These are phyloP conservation scores for Leptodirus hochenwartii DNA, from an alignment of 2,888 invertebrate genomes.

Conservation along the genomic window DNA sequence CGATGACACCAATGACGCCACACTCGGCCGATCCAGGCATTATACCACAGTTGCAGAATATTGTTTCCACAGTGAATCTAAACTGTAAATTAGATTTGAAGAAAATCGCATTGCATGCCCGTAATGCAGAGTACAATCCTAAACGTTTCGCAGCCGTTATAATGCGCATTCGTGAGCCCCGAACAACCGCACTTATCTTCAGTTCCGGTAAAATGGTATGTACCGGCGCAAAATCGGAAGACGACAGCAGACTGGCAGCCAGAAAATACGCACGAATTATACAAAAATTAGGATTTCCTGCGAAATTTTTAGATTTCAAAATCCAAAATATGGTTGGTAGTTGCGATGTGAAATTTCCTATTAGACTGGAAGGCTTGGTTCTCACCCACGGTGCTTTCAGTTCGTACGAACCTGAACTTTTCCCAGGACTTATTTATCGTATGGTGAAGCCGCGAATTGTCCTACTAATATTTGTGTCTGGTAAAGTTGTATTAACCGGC, in stretches of 20 bases:
- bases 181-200: slow-evolving; percentile 74
- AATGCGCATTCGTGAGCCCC: slow-evolving; percentile 80
- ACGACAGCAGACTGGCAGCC: slow-evolving; percentile 58
- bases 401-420: slow-evolving; percentile 68
- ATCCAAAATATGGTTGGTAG: slow-evolving; percentile 79
- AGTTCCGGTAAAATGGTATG: slow-evolving; percentile 79
- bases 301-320: slow-evolving; percentile 62
- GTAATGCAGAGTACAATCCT: slow-evolving; percentile 98
- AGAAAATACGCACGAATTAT: slow-evolving; percentile 68
- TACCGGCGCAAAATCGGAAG: slow-evolving; percentile 73
- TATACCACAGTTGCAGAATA: slow-evolving; percentile 90
- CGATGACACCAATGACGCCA: slow-evolving; percentile 82
- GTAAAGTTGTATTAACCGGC: slow-evolving; percentile 68
- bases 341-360: slow-evolving; percentile 74
- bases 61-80: slow-evolving; percentile 94
- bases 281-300: slow-evolving; percentile 61
- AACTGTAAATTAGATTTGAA: slow-evolving; percentile 91
- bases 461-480: slow-evolving; percentile 67
- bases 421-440: slow-evolving; percentile 68
- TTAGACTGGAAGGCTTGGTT: slow-evolving; percentile 58
- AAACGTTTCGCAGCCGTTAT: slow-evolving; percentile 98
- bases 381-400: slow-evolving; percentile 65
- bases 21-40: slow-evolving; percentile 87
- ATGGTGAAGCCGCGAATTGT: slow-evolving; percentile 72
- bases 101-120: slow-evolving; percentile 90